Evolutionary conservation across 2,113 vertebrate species (phyloP).

Genomic region (Lasiurus borealis): DNA sequence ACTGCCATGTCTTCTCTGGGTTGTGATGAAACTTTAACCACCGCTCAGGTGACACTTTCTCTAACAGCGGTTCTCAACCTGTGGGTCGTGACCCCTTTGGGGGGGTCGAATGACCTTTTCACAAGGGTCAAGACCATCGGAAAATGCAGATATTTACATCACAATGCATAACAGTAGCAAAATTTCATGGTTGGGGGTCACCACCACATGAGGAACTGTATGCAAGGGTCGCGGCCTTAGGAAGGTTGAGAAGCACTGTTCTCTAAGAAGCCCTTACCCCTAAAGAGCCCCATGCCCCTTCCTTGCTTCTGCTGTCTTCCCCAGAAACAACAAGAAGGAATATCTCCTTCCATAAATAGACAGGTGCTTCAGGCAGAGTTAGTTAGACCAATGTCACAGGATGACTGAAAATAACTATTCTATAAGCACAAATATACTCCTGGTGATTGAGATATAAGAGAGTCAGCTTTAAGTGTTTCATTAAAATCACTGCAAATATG

Average conservation of each 20-base stretch:
- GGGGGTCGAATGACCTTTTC: no score
- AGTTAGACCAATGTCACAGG: slow-evolving; percentile 60
- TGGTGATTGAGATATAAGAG: slow-evolving; percentile 76
- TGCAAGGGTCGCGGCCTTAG: no score
- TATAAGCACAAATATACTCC: slow-evolving; percentile 56
- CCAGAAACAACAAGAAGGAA: slow-evolving; percentile 16
- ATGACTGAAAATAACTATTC: slow-evolving; percentile 56
- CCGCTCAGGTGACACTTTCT: not conserved
- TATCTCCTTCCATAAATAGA: not conserved
- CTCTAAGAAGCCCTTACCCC: not conserved
- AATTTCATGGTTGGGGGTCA: no score
- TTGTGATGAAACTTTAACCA: not conserved
- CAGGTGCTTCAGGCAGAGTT: not conserved
- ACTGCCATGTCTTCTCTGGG: not conserved
- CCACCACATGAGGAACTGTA: no score
- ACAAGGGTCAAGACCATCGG: no score
- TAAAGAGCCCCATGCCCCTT: not conserved
- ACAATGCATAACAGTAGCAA: no score
- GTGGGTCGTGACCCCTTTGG: no score
- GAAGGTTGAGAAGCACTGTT: not conserved
- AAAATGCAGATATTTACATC: no score
- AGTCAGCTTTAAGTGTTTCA: slow-evolving; percentile 80
- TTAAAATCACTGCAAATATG: slow-evolving; percentile 83
- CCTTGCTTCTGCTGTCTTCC: no score
- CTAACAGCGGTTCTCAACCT: no score